Conservation (phyloP, 2,888 invertebrate genomes). For the Phrixothrix hirtus region DNA sequence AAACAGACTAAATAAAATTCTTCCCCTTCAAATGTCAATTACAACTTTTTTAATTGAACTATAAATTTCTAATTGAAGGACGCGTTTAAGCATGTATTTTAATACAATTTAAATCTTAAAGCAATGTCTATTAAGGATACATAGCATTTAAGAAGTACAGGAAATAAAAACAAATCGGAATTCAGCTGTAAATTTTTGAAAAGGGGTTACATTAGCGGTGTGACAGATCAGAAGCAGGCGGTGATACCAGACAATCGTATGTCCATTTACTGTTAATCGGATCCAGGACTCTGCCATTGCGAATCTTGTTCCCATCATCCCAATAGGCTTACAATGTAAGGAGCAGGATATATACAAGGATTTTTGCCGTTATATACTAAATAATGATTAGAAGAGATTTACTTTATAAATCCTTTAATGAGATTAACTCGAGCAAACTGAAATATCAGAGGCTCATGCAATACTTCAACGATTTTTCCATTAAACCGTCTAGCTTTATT, state of each 20-base stretch:
- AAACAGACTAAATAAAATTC: conserved; percentile 6
- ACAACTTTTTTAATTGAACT: conserved; percentile 1
- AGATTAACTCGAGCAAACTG: no score
- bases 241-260: conserved; percentile 44
- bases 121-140: no score
- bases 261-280: conserved; percentile 48
- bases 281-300: conserved; percentile 28
- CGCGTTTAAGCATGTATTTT: neutral
- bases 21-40: neutral
- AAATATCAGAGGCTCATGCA: no score
- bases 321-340: conserved; percentile 21
- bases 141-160: no score
- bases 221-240: conserved; percentile 36
- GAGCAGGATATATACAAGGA: conserved; percentile 7
- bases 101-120: neutral
- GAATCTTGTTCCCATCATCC: conserved; percentile 17
- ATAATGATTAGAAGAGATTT: no score
- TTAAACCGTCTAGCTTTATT: no score
- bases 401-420: no score
- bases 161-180: no score
- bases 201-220: conserved; percentile 24
- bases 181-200: no score
- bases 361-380: neutral
- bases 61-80: neutral
- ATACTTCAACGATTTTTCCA: no score